These are phyloP conservation scores for Tryphoninae sp. DNA, from an alignment of 2,888 invertebrate genomes.

Conservation along the genomic window DNA sequence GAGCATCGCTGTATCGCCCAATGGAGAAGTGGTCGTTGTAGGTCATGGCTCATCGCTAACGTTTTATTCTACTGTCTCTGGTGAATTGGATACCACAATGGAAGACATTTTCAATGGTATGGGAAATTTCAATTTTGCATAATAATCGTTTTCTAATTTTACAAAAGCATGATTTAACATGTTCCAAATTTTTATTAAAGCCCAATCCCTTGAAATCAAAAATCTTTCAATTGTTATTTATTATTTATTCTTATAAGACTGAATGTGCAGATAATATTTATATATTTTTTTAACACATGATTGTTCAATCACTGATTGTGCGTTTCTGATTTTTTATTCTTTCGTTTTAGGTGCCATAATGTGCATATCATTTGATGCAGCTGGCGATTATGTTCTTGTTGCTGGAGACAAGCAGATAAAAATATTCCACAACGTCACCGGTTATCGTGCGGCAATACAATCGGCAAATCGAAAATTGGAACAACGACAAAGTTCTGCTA, in stretches of 20 bases:
- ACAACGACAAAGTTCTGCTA: constrained; percentile 87
- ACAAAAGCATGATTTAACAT: background rate
- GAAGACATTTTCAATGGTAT: constrained; percentile 82
- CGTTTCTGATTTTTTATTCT: too few species aligned
- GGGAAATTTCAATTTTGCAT: too few species aligned
- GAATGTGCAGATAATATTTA: background rate
- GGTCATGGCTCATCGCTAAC: constrained; percentile 85
- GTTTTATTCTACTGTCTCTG: constrained; percentile 86
- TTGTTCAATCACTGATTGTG: too few species aligned
- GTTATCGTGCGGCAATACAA: constrained; percentile 83
- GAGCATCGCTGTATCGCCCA: constrained; percentile 89
- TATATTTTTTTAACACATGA: background rate
- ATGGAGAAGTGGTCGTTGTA: constrained; percentile 89
- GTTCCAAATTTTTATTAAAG: background rate
- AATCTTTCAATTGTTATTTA: too few species aligned
- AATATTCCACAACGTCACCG: constrained; percentile 91
- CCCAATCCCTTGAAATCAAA: too few species aligned
- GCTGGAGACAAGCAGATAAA: constrained; percentile 90
- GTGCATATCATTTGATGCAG: constrained; percentile 88
- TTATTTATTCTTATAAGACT: too few species aligned
- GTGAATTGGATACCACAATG: constrained; percentile 86
- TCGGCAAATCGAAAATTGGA: constrained; percentile 83
- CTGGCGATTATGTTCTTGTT: constrained; percentile 88
- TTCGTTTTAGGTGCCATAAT: constrained; percentile 85
- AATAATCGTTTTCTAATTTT: background rate